phyloP scores from a whole-genome alignment of 2,113 vertebrate genomes.

The Coryphaenoides rupestris region DNA sequence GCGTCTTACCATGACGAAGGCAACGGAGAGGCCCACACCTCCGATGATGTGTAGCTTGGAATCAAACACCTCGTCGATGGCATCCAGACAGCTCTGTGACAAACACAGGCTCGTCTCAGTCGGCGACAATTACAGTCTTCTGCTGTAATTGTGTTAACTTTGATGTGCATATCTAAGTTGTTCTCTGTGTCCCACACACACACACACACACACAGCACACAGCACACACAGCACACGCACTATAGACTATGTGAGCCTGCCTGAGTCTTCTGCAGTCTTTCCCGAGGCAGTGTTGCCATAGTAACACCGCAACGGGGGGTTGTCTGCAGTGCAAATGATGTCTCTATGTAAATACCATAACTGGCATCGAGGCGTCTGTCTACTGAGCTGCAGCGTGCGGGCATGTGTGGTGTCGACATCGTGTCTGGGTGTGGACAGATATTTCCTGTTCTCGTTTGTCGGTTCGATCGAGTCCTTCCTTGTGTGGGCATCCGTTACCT shows the following conservation, averaged over 20 bases:
- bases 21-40: slow-evolving; percentile 83
- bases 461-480: too few relatives aligned
- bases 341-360: too few relatives aligned
- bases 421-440: too few relatives aligned
- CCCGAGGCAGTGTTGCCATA: slow-evolving; percentile 52
- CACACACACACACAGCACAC: slow-evolving; percentile 3
- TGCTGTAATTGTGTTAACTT: too few relatives aligned
- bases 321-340: too few relatives aligned
- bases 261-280: background rate
- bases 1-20: slow-evolving; percentile 83
- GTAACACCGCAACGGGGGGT: slow-evolving; percentile 35
- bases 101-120: slow-evolving; percentile 8
- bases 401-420: too few relatives aligned
- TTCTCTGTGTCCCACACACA: slow-evolving; percentile 8
- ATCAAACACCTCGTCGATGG: slow-evolving; percentile 81
- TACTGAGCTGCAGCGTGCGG: too few relatives aligned
- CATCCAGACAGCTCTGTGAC: slow-evolving; percentile 76
- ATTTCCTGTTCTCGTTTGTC: too few relatives aligned
- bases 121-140: too few relatives aligned
- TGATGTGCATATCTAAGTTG: background rate
- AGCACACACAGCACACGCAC: too few relatives aligned
- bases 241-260: background rate
- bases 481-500: slow-evolving; percentile 50
- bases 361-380: too few relatives aligned
- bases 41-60: slow-evolving; percentile 87